Percentiles rank a stretch among this genome's conserved stretches.
These are phyloP conservation scores for Malurus melanocephalus DNA, from an alignment of 2,113 vertebrate species.

Conservation along the genomic window DNA sequence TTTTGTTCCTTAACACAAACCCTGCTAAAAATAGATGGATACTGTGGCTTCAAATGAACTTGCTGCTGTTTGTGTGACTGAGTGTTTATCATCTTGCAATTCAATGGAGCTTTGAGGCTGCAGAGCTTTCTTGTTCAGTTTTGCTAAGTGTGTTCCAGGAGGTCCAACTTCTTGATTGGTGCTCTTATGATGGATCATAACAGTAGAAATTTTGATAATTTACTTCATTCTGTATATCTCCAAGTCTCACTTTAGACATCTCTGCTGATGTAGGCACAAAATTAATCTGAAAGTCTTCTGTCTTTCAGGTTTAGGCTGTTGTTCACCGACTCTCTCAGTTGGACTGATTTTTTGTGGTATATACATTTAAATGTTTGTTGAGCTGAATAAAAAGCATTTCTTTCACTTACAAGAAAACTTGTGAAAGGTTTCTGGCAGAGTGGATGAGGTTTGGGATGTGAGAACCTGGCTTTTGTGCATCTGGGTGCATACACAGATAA, in stretches of 20 bases:
- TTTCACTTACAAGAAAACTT: neutral
- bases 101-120: neutral
- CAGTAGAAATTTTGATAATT: neutral
- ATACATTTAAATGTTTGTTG: neutral
- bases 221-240: neutral
- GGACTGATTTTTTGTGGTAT: neutral
- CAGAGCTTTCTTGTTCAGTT: neutral
- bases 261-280: neutral
- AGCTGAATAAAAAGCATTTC: neutral
- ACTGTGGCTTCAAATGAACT: neutral
- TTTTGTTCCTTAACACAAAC: neutral
- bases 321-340: neutral
- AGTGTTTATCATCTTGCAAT: neutral
- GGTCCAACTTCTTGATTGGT: neutral
- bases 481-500: neutral
- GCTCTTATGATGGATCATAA: neutral
- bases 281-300: neutral
- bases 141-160: neutral
- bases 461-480: neutral
- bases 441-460: neutral
- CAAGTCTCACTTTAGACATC: neutral
- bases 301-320: neutral
- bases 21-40: neutral
- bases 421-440: neutral
- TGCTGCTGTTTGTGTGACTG: neutral